phyloP scores from a whole-genome alignment of 2,113 vertebrate species.

The Trachemys scripta region DNA sequence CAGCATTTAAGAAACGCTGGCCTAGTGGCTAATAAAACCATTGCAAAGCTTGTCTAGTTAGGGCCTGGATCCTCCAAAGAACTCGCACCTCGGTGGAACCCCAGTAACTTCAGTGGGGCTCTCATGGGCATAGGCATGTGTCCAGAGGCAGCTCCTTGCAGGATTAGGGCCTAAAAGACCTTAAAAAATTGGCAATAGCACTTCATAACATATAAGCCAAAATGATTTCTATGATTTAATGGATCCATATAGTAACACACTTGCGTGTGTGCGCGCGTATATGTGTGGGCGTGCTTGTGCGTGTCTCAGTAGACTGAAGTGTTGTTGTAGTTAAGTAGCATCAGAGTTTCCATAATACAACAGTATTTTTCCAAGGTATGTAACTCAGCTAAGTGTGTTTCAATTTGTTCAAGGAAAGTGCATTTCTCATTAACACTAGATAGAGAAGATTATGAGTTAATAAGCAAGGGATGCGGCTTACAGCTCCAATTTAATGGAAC shows the following conservation, averaged over 20 bases:
- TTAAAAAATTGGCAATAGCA: neutral
- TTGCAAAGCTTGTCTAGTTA: neutral
- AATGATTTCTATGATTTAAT: neutral
- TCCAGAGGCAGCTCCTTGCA: neutral
- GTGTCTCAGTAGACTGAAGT: neutral
- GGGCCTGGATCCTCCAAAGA: neutral
- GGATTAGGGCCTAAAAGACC: neutral
- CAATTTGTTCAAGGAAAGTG: neutral
- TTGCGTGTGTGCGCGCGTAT: neutral
- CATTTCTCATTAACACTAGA: neutral
- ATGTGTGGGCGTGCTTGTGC: neutral
- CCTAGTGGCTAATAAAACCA: neutral
- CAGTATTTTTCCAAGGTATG: neutral
- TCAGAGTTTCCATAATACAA: neutral
- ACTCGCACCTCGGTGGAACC: neutral
- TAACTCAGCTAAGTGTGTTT: neutral
- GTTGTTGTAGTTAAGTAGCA: neutral
- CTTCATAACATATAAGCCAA: neutral
- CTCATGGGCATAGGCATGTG: neutral
- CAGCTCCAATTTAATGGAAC: slow-evolving; percentile 28
- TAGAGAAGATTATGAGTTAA: neutral
- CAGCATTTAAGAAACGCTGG: neutral
- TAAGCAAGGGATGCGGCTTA: neutral
- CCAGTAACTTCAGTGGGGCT: neutral
- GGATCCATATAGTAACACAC: neutral